Base-by-base conservation (phyloP, 2,888 invertebrate species). In the Metacarcinus magister region DNA sequence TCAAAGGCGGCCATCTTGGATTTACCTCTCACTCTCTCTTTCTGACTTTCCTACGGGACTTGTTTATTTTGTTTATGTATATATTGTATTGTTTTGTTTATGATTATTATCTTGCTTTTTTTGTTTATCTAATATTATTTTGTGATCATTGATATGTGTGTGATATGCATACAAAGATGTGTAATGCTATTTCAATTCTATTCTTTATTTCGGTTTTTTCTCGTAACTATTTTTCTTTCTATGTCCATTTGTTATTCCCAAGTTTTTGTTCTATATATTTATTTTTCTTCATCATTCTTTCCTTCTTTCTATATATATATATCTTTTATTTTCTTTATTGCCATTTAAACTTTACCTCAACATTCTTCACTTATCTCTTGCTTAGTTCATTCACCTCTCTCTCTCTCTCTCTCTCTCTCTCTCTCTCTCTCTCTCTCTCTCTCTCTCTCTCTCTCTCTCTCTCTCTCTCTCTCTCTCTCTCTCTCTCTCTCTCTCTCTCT, bases 1-100 rank as follows among this genome's bases (percentile, higher is more conserved):
- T 87, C 90, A 32, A 89, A 2, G 0, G 43, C 95, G 8, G 95
- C 96, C 96, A 96, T 96, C 82, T 94, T 94, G 23, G 32, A 43
- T 90, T 10, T 19, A 16, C 23, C 67, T 67, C 67, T 67, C 67
- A 19, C 67, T 67, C 67, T 67, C 23, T 67, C 67, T 67, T 23
- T 67, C 13, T 67, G 19, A 19, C 67, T 67, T 23, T 67, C 13
- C 19, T 19, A 10, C 10, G 10, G 54, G 19, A 10, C 54, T 19
- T 54, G 19, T 54, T 19, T 54, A 19, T 16, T 54, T 54, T 16
- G 54, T 10, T 19, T 54, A 54, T 16, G 19, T 54, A 54, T 54
- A 54, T 54, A 54, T 54, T 54, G 19, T 19, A 54, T 54, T 54
- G 19, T 16, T 54, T 54, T 16, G 54, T 1, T 16, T 16, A 19